Evolutionary conservation across 2,113 vertebrate genomes (phyloP).

Genomic region (Syngnathus typhle): DNA sequence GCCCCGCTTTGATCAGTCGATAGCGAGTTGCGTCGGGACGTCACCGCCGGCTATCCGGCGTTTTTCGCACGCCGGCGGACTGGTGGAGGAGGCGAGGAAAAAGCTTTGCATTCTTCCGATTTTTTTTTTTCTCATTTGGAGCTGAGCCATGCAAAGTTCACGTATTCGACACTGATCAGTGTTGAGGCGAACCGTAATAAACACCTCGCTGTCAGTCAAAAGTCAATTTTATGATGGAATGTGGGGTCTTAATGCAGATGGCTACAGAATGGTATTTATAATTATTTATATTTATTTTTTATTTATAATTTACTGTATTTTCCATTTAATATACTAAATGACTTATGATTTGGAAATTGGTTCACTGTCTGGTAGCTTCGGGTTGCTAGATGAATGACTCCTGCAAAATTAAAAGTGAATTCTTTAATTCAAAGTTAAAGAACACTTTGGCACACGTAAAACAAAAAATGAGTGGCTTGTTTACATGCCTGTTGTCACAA

Average conservation of each 20-base stretch:
- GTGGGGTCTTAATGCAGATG: too few species aligned
- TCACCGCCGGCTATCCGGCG: slow-evolving; percentile 52
- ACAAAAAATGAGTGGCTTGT: background rate
- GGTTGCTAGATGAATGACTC: too few species aligned
- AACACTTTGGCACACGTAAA: background rate
- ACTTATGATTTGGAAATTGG: too few species aligned
- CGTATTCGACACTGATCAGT: background rate
- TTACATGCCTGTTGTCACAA: background rate
- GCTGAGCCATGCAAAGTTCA: background rate
- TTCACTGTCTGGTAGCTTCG: too few species aligned
- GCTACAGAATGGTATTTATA: too few species aligned
- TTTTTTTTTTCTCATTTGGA: background rate
- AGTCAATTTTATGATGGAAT: too few species aligned
- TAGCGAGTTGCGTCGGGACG: slow-evolving; percentile 44
- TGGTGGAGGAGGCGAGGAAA: slow-evolving; percentile 37
- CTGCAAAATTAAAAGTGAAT: too few species aligned
- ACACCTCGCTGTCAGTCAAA: background rate
- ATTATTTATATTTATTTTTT: too few species aligned
- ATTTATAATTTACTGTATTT: too few species aligned
- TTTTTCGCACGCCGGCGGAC: slow-evolving; percentile 24
- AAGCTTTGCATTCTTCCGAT: background rate
- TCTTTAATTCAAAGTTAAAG: background rate
- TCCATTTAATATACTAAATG: too few species aligned
- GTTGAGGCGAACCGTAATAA: background rate
- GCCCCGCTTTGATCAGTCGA: slow-evolving; percentile 57